Base-by-base conservation (phyloP, 2,888 invertebrate species). In the Rugalucina vietnamica region DNA sequence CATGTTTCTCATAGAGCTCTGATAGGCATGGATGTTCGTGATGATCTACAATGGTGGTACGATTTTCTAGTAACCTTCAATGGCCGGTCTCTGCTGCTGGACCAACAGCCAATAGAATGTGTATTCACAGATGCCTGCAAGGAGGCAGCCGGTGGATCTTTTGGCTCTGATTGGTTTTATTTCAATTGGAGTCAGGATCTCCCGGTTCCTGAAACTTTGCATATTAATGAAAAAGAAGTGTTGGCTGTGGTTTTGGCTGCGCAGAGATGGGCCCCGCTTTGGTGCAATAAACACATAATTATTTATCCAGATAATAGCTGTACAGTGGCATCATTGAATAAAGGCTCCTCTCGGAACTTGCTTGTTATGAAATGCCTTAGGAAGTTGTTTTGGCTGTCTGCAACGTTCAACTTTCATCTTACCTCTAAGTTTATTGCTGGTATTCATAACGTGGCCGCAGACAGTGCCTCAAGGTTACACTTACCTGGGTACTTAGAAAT, bases 281-380 rank as follows among this genome's bases (percentile, higher is more conserved):
- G 69, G 69, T 18, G 29, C 4, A 69, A 69, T 32, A 69, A 69
- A 32, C 54, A 54, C n/a, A 27, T 69, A 4, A 69, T 69, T 14
- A 69, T 69, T 5, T 69, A 69, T 21, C 29, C 69, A 10, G 69
- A 69, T 69, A 69, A 10, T 21, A 34, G 34, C 21, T 4, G 5
- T 69, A 27, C 29, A 69, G 69, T 69, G 5, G 69, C 69, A 69
- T 69, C 69, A 8, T 18, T 69, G 4, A 69, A 69, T 69, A 69
- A 69, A 18, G 50, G 50, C n/a, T 18, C 50, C 14, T 49, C 50
- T 18, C 50, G 50, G 14, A 49, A 49, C 50, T n/a, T n/a, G 14
- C 14, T 49, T 14, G 50, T 49, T 14, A 49, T 49, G 50, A 14
- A 49, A 49, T 49, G 50, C n/a, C 50, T 49, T 49, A 14, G 14